Percentiles rank a stretch among this genome's conserved stretches.
These are phyloP conservation scores for Coracias cyanogaster DNA, from an alignment of 2,797 vertebrate species.

Conservation along the genomic window DNA sequence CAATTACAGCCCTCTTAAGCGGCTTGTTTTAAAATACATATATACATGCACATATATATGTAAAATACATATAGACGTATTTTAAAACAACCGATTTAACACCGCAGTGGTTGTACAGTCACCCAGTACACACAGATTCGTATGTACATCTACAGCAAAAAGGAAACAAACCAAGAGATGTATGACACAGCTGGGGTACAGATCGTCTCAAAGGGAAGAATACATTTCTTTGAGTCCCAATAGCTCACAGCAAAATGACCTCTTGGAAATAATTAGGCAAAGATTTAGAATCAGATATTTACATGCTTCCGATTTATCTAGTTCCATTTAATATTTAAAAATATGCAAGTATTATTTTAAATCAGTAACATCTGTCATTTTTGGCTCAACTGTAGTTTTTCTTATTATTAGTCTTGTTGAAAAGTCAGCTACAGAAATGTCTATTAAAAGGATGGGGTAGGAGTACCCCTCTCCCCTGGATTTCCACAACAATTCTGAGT, in stretches of 20 bases:
- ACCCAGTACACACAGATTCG: neutral
- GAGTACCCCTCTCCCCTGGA: neutral
- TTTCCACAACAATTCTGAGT: conserved; percentile 5
- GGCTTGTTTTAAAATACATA: neutral
- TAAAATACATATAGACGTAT: neutral
- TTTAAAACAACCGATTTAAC: neutral
- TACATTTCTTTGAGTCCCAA: conserved; percentile 20
- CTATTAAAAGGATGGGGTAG: neutral
- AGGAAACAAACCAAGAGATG: conserved; percentile 52
- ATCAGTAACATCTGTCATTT: conserved; percentile 39
- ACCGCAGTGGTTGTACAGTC: neutral
- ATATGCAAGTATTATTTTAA: conserved; percentile 50
- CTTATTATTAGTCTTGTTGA: conserved; percentile 30
- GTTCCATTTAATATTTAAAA: conserved; percentile 46
- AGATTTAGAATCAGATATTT: conserved; percentile 50
- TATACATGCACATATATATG: neutral
- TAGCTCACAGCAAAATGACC: conserved; percentile 55
- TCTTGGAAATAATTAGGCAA: conserved; percentile 52
- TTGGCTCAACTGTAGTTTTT: conserved; percentile 53
- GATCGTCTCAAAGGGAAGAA: conserved; percentile 36
- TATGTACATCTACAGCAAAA: conserved; percentile 57
- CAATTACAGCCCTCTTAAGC: neutral
- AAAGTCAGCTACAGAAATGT: conserved; percentile 52
- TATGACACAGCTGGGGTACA: conserved; percentile 34
- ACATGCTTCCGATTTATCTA: conserved; percentile 43